Conservation (phyloP, 30 jellyfish, hydroid and myxozoan species). For the Morbakka virulenta region DNA sequence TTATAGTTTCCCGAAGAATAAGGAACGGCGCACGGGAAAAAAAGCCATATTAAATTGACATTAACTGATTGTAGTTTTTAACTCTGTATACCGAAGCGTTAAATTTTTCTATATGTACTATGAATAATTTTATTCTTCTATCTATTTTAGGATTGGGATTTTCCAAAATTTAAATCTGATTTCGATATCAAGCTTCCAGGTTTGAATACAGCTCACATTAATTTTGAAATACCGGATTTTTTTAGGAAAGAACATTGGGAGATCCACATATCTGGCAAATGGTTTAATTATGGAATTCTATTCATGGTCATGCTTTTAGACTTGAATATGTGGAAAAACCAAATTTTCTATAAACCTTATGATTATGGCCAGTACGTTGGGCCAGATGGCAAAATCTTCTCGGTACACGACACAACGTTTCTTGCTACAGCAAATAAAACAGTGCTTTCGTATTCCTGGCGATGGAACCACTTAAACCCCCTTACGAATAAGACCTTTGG, state of each 20-base stretch:
- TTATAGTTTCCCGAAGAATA: no score
- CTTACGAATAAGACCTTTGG: slow-evolving; percentile 49
- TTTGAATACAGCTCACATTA: slow-evolving; percentile 83
- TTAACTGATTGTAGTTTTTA: no score
- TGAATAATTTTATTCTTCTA: not conserved
- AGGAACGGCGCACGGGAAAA: no score
- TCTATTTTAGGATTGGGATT: slow-evolving; percentile 86
- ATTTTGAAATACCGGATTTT: slow-evolving; percentile 64
- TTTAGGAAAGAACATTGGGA: slow-evolving; percentile 72
- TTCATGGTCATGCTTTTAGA: slow-evolving; percentile 81
- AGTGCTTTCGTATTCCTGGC: slow-evolving; percentile 72
- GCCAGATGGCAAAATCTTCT: slow-evolving; percentile 67
- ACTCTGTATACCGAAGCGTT: no score
- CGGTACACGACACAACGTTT: slow-evolving; percentile 48
- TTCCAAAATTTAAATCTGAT: slow-evolving; percentile 73
- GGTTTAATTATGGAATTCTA: slow-evolving; percentile 91
- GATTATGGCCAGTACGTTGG: slow-evolving; percentile 91
- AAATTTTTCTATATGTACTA: no score
- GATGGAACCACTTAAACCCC: slow-evolving; percentile 67
- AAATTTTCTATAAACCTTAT: slow-evolving; percentile 78
- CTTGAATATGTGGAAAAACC: slow-evolving; percentile 94
- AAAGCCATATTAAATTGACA: no score
- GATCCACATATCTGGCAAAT: slow-evolving; percentile 81
- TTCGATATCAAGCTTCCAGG: slow-evolving; percentile 90
- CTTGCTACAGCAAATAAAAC: slow-evolving; percentile 64